These are phyloP conservation scores for Lasioglossum calceatum DNA, from an alignment of 2,888 invertebrate genomes.

Conservation along the genomic window DNA sequence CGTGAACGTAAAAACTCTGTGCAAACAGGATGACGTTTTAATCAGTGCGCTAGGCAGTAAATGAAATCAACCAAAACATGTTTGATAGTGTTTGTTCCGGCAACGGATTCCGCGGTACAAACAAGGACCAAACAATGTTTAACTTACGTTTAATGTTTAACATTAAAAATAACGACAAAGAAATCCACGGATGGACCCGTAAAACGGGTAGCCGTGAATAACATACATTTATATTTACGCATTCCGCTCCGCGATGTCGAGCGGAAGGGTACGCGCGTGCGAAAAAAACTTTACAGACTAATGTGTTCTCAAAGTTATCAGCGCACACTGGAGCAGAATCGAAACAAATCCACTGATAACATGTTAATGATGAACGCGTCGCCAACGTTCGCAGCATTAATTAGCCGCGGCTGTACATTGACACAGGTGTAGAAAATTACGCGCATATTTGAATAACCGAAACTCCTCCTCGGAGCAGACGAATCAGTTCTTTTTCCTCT, in stretches of 20 bases:
- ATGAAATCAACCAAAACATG: not conserved
- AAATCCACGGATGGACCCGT: not conserved
- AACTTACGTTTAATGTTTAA: too few species aligned
- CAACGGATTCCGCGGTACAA: not conserved
- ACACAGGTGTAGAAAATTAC: conserved; percentile 65
- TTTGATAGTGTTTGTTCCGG: conserved; percentile 3
- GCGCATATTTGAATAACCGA: not conserved
- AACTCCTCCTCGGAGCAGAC: not conserved
- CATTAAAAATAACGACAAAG: too few species aligned
- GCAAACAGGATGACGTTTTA: not conserved
- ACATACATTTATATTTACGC: not conserved
- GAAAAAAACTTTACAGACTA: not conserved
- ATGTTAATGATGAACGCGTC: not conserved
- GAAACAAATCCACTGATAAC: conserved; percentile 26
- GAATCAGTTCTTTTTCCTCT: not conserved
- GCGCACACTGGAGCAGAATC: not conserved
- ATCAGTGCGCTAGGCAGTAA: not conserved
- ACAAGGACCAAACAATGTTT: not conserved
- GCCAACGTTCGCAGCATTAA: conserved; percentile 5
- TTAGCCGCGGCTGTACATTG: conserved; percentile 49
- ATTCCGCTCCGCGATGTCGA: not conserved
- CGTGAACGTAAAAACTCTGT: not conserved
- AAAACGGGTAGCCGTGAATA: not conserved
- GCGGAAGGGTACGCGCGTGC: not conserved
- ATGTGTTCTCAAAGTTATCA: not conserved